phyloP scores from a whole-genome alignment of 2,888 invertebrate species.

The Eupithecia pulchellata region DNA sequence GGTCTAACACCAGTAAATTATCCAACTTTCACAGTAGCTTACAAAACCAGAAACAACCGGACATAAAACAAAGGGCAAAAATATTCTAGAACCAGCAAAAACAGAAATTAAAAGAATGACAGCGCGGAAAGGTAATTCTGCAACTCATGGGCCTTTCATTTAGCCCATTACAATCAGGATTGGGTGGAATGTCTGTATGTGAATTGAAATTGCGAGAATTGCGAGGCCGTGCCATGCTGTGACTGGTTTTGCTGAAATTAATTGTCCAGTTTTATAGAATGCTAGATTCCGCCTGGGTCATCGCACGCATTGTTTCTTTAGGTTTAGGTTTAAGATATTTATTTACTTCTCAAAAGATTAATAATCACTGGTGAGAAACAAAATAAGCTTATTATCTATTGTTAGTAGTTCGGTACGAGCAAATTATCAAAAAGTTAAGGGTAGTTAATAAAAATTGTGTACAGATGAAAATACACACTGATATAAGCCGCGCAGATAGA shows the following conservation, averaged over 20 bases:
- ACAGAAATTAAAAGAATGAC: conserved; percentile 74
- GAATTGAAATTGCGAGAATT: conserved; percentile 27
- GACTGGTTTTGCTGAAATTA: background rate
- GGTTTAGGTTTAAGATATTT: too few relatives aligned
- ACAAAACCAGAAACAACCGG: conserved; percentile 17
- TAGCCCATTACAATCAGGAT: conserved; percentile 59
- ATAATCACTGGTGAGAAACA: too few relatives aligned
- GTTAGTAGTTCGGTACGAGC: too few relatives aligned
- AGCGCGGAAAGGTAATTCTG: conserved; percentile 64
- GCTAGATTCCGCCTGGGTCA: too few relatives aligned
- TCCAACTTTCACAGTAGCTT: background rate
- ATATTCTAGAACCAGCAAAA: conserved; percentile 65
- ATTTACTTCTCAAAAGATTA: too few relatives aligned
- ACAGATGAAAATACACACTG: too few relatives aligned
- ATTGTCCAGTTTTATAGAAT: background rate
- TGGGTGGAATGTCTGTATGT: conserved; percentile 50
- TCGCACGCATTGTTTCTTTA: too few relatives aligned
- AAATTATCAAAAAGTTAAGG: too few relatives aligned
- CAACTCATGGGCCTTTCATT: conserved; percentile 72
- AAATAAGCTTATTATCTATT: too few relatives aligned
- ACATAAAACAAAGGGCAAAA: conserved; percentile 57
- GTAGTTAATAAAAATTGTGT: too few relatives aligned
- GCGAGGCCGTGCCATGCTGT: background rate
- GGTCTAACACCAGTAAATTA: background rate
- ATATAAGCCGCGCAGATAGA: too few relatives aligned